Evolutionary conservation across 2,888 invertebrate genomes (phyloP).

Genomic region (Aplocera efformata): DNA sequence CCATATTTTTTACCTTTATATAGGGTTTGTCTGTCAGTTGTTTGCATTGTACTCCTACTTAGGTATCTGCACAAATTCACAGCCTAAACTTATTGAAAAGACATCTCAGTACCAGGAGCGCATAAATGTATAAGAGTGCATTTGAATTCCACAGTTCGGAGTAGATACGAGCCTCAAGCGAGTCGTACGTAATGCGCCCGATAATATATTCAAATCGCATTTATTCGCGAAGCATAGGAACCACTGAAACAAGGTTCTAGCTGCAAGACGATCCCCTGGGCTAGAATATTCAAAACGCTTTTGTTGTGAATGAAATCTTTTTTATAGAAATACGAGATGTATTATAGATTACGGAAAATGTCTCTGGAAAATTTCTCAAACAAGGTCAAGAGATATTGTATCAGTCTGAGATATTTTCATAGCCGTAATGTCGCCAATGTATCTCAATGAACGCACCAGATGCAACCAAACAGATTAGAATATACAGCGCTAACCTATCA

Average conservation of each 20-base stretch:
- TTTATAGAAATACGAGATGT: constrained; percentile 26
- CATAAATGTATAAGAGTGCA: constrained; percentile 60
- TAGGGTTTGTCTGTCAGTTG: too few relatives aligned
- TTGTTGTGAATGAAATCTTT: constrained; percentile 32
- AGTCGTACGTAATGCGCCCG: constrained; percentile 70
- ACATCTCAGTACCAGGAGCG: constrained; percentile 41
- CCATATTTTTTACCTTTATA: too few relatives aligned
- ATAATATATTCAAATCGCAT: constrained; percentile 76
- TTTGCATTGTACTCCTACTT: not conserved
- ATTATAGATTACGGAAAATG: constrained; percentile 27
- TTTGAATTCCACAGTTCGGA: constrained; percentile 57
- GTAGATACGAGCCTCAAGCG: constrained; percentile 67
- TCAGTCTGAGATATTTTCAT: constrained; percentile 2
- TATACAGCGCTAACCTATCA: constrained; percentile 15
- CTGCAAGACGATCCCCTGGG: constrained; percentile 59
- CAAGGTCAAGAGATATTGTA: constrained; percentile 1
- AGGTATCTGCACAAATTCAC: constrained; percentile 14
- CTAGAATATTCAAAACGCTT: constrained; percentile 49
- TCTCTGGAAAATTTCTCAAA: constrained; percentile 12
- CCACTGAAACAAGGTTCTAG: constrained; percentile 69
- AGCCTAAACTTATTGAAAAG: constrained; percentile 17
- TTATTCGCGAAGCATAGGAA: constrained; percentile 67
- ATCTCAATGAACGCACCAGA: constrained; percentile 16
- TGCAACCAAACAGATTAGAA: constrained; percentile 17
- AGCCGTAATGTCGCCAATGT: constrained; percentile 10